A percentile compares a stretch with the other conserved stretches of the same genome.
Evolutionary conservation across 2,113 vertebrate genomes (phyloP).

Genomic region (Neolamprologus toae): DNA sequence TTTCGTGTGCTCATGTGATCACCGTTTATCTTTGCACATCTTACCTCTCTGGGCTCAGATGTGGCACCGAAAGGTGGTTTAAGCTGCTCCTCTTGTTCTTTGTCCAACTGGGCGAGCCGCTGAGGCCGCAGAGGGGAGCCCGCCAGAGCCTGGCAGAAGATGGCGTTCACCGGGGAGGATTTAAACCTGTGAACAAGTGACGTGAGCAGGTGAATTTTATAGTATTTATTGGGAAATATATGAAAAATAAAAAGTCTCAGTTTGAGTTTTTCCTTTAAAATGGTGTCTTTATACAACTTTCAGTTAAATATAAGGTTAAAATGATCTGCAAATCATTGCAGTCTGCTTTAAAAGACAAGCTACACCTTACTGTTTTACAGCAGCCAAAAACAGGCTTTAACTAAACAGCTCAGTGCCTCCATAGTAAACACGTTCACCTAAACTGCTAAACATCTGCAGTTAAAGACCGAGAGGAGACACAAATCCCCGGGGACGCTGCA

Average conservation of each 20-base stretch:
- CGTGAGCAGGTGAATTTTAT: background rate
- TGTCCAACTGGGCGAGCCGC: conserved; percentile 81
- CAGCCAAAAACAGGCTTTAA: background rate
- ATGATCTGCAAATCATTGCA: background rate
- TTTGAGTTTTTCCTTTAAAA: background rate
- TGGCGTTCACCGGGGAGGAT: conserved; percentile 92
- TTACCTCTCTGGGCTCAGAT: conserved; percentile 74
- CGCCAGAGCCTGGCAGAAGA: conserved; percentile 90
- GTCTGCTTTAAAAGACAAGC: background rate
- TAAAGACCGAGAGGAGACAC: background rate
- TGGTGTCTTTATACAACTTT: background rate
- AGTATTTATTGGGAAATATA: background rate
- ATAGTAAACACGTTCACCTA: background rate
- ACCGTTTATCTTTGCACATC: background rate
- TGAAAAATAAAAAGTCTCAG: background rate
- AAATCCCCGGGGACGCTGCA: background rate
- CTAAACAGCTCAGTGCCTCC: background rate
- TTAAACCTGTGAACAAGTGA: conserved; percentile 72
- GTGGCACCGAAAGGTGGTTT: conserved; percentile 80
- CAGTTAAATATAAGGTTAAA: background rate
- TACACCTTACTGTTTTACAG: background rate
- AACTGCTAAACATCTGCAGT: background rate
- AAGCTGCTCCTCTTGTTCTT: conserved; percentile 82
- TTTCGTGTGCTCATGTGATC: background rate
- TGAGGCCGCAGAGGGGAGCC: conserved; percentile 89